Evolutionary conservation across 2,888 invertebrate genomes (phyloP).

Genomic region (Rutpela maculata): DNA sequence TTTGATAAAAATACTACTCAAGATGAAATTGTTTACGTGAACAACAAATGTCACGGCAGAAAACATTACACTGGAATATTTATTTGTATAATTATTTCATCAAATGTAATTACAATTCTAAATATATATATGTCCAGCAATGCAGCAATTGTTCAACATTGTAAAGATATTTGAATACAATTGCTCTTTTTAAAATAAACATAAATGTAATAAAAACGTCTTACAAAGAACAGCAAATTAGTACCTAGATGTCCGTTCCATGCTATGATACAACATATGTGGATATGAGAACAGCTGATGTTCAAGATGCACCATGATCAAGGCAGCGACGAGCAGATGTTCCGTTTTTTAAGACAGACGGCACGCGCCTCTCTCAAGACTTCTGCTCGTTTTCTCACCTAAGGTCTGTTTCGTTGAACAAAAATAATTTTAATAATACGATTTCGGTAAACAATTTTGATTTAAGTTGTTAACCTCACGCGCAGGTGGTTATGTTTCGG

Average conservation of each 20-base stretch:
- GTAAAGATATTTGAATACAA: background rate
- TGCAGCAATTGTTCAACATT: background rate
- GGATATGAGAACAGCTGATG: constrained; percentile 68
- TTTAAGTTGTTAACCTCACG: background rate
- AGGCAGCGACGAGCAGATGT: constrained; percentile 70
- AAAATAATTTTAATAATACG: constrained; percentile 3
- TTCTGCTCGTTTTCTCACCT: constrained; percentile 43
- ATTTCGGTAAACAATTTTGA: background rate
- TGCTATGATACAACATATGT: constrained; percentile 54
- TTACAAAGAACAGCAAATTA: constrained; percentile 25
- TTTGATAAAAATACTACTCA: no score
- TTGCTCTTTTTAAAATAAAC: background rate
- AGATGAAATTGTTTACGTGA: background rate
- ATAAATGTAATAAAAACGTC: constrained; percentile 19
- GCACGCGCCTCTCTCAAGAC: constrained; percentile 68
- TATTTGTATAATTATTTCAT: background rate
- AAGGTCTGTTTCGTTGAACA: constrained; percentile 28
- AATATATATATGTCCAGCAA: background rate
- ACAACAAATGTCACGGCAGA: background rate
- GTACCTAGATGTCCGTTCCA: constrained; percentile 25
- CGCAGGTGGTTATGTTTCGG: background rate
- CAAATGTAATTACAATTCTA: background rate
- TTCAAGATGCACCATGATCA: constrained; percentile 69
- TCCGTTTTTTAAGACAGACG: constrained; percentile 69
- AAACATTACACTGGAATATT: background rate